These are phyloP conservation scores for Drosophila cracens DNA, from an alignment of 2,888 invertebrate genomes.

Conservation along the genomic window DNA sequence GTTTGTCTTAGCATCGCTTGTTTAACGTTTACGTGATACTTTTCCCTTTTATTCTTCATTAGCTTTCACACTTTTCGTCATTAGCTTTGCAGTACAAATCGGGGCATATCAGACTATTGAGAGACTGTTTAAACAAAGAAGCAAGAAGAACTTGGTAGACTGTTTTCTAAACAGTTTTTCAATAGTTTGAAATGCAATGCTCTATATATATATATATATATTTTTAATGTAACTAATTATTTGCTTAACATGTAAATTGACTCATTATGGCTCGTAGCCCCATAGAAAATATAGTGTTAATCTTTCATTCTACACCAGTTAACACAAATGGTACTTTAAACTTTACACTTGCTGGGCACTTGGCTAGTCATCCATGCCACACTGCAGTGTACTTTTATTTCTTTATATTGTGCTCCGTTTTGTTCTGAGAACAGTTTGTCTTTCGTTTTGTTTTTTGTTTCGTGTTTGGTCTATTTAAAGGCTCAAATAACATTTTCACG, in stretches of 20 bases:
- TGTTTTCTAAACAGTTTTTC: background rate
- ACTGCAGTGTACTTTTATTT: background rate
- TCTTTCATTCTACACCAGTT: background rate
- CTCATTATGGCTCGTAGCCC: background rate
- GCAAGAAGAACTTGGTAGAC: background rate
- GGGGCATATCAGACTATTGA: slow-evolving; percentile 8
- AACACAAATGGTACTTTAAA: background rate
- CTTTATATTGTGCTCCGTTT: slow-evolving; percentile 32
- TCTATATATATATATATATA: too few species aligned
- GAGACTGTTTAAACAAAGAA: background rate
- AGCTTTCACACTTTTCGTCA: slow-evolving; percentile 66
- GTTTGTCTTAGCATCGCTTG: slow-evolving; percentile 37
- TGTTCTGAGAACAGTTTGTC: slow-evolving; percentile 53
- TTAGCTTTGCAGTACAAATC: background rate
- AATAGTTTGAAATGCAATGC: background rate
- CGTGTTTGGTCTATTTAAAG: slow-evolving; percentile 65
- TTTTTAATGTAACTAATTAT: background rate
- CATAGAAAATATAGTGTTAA: background rate
- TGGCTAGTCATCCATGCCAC: background rate
- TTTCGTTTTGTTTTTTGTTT: slow-evolving; percentile 34
- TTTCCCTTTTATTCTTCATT: slow-evolving; percentile 62
- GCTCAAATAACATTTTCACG: slow-evolving; percentile 73
- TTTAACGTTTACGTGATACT: slow-evolving; percentile 38
- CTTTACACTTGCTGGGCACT: background rate
- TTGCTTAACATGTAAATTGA: background rate